These are phyloP conservation scores for Maniola jurtina DNA, from an alignment of 1,140 invertebrate species.

Conservation along the genomic window DNA sequence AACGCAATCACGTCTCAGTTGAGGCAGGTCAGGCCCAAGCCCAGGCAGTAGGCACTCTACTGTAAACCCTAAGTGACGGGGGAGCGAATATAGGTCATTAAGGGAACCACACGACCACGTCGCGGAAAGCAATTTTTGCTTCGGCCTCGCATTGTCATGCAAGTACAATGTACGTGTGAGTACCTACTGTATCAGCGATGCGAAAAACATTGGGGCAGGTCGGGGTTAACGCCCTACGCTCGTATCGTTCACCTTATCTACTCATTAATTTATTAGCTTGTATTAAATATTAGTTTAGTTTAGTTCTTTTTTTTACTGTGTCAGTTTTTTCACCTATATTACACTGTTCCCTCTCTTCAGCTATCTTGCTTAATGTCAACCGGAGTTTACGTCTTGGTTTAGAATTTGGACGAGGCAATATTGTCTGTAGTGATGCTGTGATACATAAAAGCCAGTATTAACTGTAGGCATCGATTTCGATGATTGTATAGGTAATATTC, in stretches of 20 bases:
- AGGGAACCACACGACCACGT: constrained; percentile 50
- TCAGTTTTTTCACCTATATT: not conserved
- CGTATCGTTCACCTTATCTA: constrained; percentile 45
- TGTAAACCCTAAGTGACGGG: constrained; percentile 70
- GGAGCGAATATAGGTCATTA: constrained; percentile 71
- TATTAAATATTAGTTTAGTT: constrained; percentile 4
- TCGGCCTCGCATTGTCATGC: constrained; percentile 39
- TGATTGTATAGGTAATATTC: too few species aligned
- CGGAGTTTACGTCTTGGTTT: too few species aligned
- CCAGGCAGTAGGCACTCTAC: constrained; percentile 68
- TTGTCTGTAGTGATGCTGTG: too few species aligned
- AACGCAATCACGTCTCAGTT: constrained; percentile 56
- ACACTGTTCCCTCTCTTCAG: too few species aligned
- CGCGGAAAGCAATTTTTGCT: constrained; percentile 54
- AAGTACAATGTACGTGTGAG: constrained; percentile 39
- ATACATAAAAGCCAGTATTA: too few species aligned
- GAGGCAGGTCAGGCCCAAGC: constrained; percentile 66
- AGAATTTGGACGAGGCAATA: too few species aligned
- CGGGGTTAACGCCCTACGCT: constrained; percentile 53
- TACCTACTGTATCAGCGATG: constrained; percentile 50
- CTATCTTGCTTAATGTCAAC: too few species aligned
- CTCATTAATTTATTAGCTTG: constrained; percentile 30
- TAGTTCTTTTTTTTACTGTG: not conserved
- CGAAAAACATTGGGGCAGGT: constrained; percentile 65
- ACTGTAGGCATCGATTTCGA: too few species aligned